Percentiles rank a stretch among this genome's conserved stretches.
Evolutionary conservation across 2,888 invertebrate species (phyloP).

Genomic region (Xiphydria camelus): DNA sequence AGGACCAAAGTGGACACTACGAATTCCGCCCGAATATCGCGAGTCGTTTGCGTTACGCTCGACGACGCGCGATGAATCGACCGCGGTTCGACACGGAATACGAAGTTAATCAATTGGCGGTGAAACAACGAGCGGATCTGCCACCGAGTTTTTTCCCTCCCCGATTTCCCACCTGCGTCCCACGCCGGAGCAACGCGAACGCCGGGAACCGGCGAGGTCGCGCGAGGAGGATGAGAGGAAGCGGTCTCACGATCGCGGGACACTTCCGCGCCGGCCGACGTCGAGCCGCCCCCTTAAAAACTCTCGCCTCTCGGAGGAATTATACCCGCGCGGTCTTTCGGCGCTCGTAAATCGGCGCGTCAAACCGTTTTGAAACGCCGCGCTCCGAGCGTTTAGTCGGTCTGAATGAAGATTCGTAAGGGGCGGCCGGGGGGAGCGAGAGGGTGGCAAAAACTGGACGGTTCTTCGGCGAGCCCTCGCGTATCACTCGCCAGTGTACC

Average conservation of each 20-base stretch:
- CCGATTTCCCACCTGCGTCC: no score
- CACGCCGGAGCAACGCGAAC: no score
- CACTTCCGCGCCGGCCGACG: slow-evolving; percentile 2
- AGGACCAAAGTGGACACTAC: no score
- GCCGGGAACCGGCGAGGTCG: no score
- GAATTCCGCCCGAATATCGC: no score
- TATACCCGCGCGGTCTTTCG: slow-evolving; percentile 9
- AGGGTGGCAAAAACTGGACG: no score
- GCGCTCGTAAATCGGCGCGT: background rate
- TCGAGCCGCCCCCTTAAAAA: slow-evolving; percentile 5
- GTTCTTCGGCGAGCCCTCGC: no score
- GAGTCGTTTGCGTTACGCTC: slow-evolving; percentile 1
- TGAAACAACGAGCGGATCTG: slow-evolving; percentile 9
- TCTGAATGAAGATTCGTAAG: slow-evolving; percentile 1
- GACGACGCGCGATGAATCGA: slow-evolving; percentile 1
- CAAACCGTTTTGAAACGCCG: slow-evolving; percentile 3
- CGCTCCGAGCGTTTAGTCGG: background rate
- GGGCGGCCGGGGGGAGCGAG: no score
- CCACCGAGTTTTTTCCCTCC: background rate
- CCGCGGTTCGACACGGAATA: slow-evolving; percentile 19
- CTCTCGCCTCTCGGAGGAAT: background rate
- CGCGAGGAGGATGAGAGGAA: no score
- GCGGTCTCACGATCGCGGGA: slow-evolving; percentile 13
- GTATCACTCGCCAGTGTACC: no score
- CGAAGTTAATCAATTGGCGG: slow-evolving; percentile 26